These are phyloP conservation scores for Peromyscus eremicus DNA, from an alignment of 2,797 vertebrate genomes.

Conservation along the genomic window DNA sequence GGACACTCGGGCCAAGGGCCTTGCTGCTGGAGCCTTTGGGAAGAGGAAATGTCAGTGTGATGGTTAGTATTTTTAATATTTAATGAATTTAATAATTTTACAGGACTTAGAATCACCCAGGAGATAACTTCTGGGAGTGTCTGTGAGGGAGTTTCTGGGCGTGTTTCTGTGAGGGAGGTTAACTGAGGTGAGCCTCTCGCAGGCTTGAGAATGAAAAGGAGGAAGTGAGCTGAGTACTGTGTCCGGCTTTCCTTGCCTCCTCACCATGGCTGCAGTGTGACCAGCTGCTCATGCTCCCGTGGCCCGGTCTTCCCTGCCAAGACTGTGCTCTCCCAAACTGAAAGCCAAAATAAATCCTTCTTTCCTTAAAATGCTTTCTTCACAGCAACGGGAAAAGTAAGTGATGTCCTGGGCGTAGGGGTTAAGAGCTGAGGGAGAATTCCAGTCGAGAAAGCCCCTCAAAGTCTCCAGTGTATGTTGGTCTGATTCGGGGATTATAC, in stretches of 20 bases:
- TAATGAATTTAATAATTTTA: background rate
- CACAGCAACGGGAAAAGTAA: background rate
- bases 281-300: background rate
- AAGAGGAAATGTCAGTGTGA: background rate
- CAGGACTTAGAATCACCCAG: background rate
- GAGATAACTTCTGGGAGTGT: background rate
- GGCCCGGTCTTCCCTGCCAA: fast-evolving
- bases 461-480: fast-evolving
- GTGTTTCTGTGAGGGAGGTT: background rate
- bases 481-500: background rate
- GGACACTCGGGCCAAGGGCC: background rate
- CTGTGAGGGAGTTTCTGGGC: background rate
- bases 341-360: background rate
- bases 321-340: background rate
- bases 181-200: background rate
- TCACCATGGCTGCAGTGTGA: background rate
- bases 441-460: background rate
- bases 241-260: background rate
- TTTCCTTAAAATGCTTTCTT: background rate
- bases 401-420: too few relatives aligned
- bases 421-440: background rate
- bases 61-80: background rate
- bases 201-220: background rate
- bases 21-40: background rate
- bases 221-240: background rate